A percentile compares a stretch with the other conserved stretches of the same genome.
Evolutionary conservation across 2,113 vertebrate species (phyloP).

Genomic region (Corythoichthys intestinalis): DNA sequence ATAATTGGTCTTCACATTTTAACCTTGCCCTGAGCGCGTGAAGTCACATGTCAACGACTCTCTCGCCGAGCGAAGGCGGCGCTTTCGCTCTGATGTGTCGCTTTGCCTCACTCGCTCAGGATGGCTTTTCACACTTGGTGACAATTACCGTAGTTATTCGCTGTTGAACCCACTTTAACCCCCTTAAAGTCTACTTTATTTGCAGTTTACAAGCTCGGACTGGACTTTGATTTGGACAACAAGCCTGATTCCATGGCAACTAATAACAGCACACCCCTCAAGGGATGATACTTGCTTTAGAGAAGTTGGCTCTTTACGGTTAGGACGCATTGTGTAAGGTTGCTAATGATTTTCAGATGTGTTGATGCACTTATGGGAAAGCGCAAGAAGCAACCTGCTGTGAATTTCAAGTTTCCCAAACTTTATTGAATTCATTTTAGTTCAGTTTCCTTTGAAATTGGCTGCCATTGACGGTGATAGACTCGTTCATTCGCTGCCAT

Average conservation of each 20-base stretch:
- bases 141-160: constrained; percentile 22
- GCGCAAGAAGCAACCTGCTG: background rate
- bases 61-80: constrained; percentile 12
- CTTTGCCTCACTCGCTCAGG: constrained; percentile 24
- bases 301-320: constrained; percentile 31
- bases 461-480: too few species aligned
- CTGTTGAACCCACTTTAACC: constrained; percentile 20
- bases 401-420: background rate
- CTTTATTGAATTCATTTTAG: background rate
- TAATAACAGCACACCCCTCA: constrained; percentile 34
- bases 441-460: background rate
- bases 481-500: too few species aligned
- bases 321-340: constrained; percentile 26
- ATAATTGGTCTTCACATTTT: background rate
- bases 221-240: constrained; percentile 57
- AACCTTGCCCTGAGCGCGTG: background rate
- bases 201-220: constrained; percentile 23
- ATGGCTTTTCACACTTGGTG: constrained; percentile 19
- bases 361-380: constrained; percentile 8
- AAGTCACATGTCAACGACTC: constrained; percentile 30
- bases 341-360: constrained; percentile 24
- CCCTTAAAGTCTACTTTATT: constrained; percentile 18
- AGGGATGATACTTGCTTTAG: constrained; percentile 43
- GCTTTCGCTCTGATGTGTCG: constrained; percentile 18
- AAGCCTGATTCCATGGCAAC: constrained; percentile 54